Evolutionary conservation across 37 sponge, comb jelly and placozoan species (phyloP).

Genomic region (Ephydatia muelleri): DNA sequence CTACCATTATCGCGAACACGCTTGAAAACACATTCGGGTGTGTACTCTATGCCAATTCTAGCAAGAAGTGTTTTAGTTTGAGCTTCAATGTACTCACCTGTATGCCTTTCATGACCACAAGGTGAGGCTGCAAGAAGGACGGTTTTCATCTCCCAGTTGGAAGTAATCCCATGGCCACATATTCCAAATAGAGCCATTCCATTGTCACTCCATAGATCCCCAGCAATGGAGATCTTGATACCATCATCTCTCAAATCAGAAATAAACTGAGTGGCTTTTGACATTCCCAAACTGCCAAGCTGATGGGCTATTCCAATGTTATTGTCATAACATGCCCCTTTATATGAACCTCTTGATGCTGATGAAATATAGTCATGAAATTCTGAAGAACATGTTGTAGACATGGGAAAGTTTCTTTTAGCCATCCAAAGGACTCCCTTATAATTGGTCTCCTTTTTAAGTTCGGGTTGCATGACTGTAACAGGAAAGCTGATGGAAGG

Average conservation of each 20-base stretch:
- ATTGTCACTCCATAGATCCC: not conserved
- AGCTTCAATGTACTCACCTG: not conserved
- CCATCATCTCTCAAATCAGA: not conserved
- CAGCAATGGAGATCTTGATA: not conserved
- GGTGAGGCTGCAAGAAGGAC: not conserved
- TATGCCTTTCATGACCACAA: not conserved
- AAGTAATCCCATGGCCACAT: not conserved
- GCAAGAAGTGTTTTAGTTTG: not conserved
- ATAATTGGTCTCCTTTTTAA: not conserved
- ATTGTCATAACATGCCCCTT: not conserved
- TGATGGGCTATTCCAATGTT: not conserved
- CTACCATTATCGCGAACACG: not conserved
- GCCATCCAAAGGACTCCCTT: not conserved
- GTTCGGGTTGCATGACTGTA: not conserved
- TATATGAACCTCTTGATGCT: not conserved
- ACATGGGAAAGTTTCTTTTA: not conserved
- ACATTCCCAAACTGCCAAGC: not conserved
- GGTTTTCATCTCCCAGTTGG: not conserved
- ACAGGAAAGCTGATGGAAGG: not conserved
- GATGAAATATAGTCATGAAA: conserved; percentile 1
- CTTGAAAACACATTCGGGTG: not conserved
- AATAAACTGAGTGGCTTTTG: conserved; percentile 1
- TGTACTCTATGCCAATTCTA: not conserved
- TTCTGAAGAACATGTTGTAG: not conserved
- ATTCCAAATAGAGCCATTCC: not conserved